Evolutionary conservation across 2,113 vertebrate species (phyloP), one percentile per base, ranked within the genome.

Genomic region (Himantopus leucocephalus): DNA sequence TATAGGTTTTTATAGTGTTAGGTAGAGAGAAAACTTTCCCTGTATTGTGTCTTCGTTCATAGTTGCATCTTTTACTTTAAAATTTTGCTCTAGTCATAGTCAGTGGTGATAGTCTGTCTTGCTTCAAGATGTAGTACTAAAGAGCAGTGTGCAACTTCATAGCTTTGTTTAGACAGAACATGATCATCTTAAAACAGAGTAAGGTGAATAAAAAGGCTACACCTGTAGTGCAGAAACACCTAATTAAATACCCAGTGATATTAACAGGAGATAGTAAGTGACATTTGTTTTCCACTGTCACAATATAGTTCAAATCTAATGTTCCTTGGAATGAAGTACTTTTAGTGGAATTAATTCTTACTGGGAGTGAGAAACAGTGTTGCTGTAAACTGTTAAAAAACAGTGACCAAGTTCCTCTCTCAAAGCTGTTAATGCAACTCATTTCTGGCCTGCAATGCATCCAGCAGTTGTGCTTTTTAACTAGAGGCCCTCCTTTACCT

Each of bases 121-220:
- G 47, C 93, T 82, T 96, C 88, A 94, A 77, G 48, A 71, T 96
- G 94, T 82, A 94, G 29, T 77, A 94, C 48, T 97, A 60, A 95
- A 85, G 47, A 85, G 78, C 75, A 67, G 34, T 14, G 74, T 89
- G 52, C 80, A 95, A 55, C 66, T 81, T 88, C 6, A 84, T 29
- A 91, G 56, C 63, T 97, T 95, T 92, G 78, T 47, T 90, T 60
- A 96, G 79, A 62, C 23, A 82, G 74, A 92, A 72, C 30, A 60
- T 1, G 3, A 72, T 41, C 64, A 60, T 35, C 66, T 39, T 19
- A 37, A 74, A 73, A 79, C 37, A 3, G 2, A 74, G 20, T 10
- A 81, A 81, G 35, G 75, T 68, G 66, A 96, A 62, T 39, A 64
- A 56, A 74, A 89, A 75, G 27, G 37, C 52, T 63, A 81, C 32